phyloP scores from a whole-genome alignment of 2,888 invertebrate species.

The Scaptomyza flava region DNA sequence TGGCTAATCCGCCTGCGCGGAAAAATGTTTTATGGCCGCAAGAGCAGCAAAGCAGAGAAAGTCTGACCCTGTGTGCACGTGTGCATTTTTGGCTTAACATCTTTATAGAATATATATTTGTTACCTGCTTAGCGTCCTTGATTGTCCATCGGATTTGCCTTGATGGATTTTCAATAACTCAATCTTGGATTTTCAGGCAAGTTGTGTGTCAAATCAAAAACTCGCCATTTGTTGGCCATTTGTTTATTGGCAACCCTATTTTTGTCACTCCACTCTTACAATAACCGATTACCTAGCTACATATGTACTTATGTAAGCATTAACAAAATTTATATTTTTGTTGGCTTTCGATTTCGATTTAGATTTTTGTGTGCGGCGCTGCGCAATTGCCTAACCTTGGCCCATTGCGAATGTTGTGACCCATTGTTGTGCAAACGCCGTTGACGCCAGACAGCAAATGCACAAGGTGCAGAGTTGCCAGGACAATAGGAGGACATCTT shows the following conservation, averaged over 20 bases:
- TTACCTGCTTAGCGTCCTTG: conserved; percentile 30
- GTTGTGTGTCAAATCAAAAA: conserved; percentile 5
- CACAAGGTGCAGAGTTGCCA: conserved; percentile 30
- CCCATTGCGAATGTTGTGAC: conserved; percentile 42
- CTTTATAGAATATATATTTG: not conserved
- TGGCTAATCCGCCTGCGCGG: conserved; percentile 49
- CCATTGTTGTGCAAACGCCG: conserved; percentile 59
- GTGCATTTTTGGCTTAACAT: conserved; percentile 41
- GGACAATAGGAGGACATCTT: conserved; percentile 29
- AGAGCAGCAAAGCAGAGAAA: conserved; percentile 3
- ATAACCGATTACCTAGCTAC: not conserved
- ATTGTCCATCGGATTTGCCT: conserved; percentile 16
- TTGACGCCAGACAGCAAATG: conserved; percentile 41
- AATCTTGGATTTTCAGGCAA: conserved; percentile 17
- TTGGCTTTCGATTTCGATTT: conserved; percentile 1
- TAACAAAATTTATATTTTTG: not conserved
- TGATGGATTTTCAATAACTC: conserved; percentile 29
- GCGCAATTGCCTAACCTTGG: conserved; percentile 45
- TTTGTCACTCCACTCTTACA: not conserved
- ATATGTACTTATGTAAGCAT: too few species aligned
- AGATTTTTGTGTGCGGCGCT: conserved; percentile 32
- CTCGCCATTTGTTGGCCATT: conserved; percentile 2
- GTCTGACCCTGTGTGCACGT: conserved; percentile 26
- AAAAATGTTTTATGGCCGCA: conserved; percentile 34
- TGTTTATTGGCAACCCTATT: conserved; percentile 20